These are phyloP conservation scores for Lanius ludovicianus DNA, from an alignment of 2,113 vertebrate species.

Conservation along the genomic window DNA sequence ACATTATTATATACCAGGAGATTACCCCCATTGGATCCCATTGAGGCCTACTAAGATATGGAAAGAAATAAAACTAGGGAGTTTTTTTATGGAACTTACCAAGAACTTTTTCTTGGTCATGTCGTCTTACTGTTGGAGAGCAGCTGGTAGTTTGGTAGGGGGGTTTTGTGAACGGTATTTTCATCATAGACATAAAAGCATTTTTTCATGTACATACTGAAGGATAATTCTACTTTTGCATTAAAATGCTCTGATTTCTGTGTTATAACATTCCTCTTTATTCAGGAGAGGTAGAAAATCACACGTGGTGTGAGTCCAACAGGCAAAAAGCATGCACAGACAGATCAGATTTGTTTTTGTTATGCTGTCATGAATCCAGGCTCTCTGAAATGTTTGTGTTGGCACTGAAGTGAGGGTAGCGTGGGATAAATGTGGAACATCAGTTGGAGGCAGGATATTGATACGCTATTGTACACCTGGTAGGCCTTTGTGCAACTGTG, in stretches of 20 bases:
- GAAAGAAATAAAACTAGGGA: background rate
- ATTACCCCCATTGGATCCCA: background rate
- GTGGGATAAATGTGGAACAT: background rate
- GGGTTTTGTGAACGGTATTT: background rate
- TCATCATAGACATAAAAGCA: background rate
- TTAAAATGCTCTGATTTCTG: background rate
- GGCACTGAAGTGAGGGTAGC: background rate
- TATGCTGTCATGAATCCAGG: background rate
- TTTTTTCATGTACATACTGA: background rate
- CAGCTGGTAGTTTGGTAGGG: background rate
- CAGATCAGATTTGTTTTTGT: background rate
- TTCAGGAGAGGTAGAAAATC: background rate
- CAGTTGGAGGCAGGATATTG: background rate
- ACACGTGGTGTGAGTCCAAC: background rate
- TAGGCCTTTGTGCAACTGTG: rapidly evolving
- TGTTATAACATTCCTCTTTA: background rate
- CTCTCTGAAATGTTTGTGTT: background rate
- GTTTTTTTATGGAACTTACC: background rate
- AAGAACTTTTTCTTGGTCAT: background rate
- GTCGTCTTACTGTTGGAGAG: background rate
- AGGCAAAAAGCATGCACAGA: background rate
- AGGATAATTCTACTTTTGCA: background rate
- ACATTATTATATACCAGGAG: background rate
- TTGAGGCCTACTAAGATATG: background rate
- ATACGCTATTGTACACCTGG: background rate